phyloP scores from a whole-genome alignment of 2,113 vertebrate species.

The Zeus faber region DNA sequence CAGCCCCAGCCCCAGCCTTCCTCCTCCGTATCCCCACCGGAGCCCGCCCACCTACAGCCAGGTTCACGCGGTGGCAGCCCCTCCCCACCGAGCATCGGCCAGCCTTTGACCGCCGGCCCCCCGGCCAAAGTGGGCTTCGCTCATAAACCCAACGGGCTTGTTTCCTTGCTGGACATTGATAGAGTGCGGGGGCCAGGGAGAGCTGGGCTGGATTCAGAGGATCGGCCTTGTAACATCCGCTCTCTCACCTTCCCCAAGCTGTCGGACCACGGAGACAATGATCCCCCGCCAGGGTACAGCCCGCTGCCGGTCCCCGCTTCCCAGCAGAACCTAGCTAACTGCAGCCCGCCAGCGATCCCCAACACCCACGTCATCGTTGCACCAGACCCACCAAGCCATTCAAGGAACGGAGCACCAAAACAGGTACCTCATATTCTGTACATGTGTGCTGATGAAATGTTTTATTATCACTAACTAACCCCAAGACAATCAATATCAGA shows the following conservation, averaged over 20 bases:
- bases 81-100: slow-evolving; percentile 56
- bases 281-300: slow-evolving; percentile 53
- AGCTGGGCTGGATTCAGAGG: slow-evolving; percentile 64
- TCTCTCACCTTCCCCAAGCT: slow-evolving; percentile 95
- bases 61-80: slow-evolving; percentile 64
- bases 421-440: slow-evolving; percentile 46
- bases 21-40: slow-evolving; percentile 48
- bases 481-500: not conserved
- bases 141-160: slow-evolving; percentile 93
- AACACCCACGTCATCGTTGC: slow-evolving; percentile 54
- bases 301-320: slow-evolving; percentile 35
- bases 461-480: too few relatives aligned
- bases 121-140: slow-evolving; percentile 65
- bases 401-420: slow-evolving; percentile 60
- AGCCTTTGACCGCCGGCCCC: too few relatives aligned
- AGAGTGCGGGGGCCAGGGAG: slow-evolving; percentile 70
- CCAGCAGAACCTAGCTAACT: slow-evolving; percentile 72
- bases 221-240: slow-evolving; percentile 90
- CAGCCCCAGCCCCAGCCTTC: slow-evolving; percentile 20
- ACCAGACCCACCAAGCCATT: slow-evolving; percentile 40
- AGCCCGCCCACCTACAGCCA: slow-evolving; percentile 51
- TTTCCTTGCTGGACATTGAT: slow-evolving; percentile 85
- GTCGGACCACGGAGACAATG: slow-evolving; percentile 82
- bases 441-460: not conserved
- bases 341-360: slow-evolving; percentile 60